Percentiles rank a stretch among this genome's conserved stretches.
Conservation (phyloP, 2,113 vertebrate genomes). For the Poeciliopsis turrubarensis region DNA sequence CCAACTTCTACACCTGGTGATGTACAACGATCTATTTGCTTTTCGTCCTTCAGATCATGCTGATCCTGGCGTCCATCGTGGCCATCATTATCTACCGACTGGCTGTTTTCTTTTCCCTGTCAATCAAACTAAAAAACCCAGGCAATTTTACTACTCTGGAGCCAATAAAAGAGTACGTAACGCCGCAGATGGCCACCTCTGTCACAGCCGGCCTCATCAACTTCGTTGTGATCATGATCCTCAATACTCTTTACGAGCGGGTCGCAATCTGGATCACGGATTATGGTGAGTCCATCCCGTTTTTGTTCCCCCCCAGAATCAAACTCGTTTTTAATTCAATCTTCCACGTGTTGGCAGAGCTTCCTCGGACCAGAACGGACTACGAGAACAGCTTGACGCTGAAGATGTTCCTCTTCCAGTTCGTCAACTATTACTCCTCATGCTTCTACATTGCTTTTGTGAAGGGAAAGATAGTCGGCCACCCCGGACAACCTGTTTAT, state of each 20-base stretch:
- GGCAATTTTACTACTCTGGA: slow-evolving; percentile 79
- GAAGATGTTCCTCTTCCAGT: slow-evolving; percentile 98
- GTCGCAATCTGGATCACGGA: slow-evolving; percentile 94
- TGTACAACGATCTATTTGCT: neutral
- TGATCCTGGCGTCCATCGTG: slow-evolving; percentile 91
- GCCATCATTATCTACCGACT: slow-evolving; percentile 93
- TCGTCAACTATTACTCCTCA: slow-evolving; percentile 96
- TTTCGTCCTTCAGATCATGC: slow-evolving; percentile 79
- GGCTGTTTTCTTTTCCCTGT: slow-evolving; percentile 89
- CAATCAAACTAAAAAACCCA: slow-evolving; percentile 70
- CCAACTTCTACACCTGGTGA: neutral
- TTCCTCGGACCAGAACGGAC: slow-evolving; percentile 91
- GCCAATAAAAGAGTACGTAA: slow-evolving; percentile 88
- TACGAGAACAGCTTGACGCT: slow-evolving; percentile 95
- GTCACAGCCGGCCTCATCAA: slow-evolving; percentile 91
- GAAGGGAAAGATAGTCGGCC: slow-evolving; percentile 92
- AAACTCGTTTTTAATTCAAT: neutral
- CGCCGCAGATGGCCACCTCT: slow-evolving; percentile 91
- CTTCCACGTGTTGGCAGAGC: slow-evolving; percentile 76
- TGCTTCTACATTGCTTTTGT: slow-evolving; percentile 97
- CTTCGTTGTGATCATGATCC: slow-evolving; percentile 91
- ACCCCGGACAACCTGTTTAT: slow-evolving; percentile 88
- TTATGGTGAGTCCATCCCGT: slow-evolving; percentile 80
- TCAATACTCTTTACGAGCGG: slow-evolving; percentile 91
- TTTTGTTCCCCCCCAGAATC: fast-evolving